phyloP scores from a whole-genome alignment of 2,797 vertebrate species.

The Oceanodroma leucorhoa region DNA sequence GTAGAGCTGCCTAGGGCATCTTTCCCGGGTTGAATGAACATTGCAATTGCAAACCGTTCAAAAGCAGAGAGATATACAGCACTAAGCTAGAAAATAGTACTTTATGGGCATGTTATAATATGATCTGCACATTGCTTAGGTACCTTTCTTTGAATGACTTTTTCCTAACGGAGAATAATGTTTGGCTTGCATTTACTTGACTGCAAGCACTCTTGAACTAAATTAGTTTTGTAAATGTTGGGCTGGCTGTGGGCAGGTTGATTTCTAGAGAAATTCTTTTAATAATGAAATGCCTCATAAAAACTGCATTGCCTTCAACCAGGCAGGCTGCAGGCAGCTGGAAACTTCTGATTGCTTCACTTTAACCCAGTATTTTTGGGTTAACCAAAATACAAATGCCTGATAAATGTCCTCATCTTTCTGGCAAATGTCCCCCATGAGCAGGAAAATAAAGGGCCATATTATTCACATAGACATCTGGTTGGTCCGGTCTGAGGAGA shows the following conservation, averaged over 20 bases:
- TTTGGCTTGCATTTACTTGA: neutral
- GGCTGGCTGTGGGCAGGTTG: neutral
- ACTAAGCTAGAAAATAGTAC: neutral
- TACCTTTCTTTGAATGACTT: neutral
- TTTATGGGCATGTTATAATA: neutral
- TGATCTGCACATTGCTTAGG: neutral
- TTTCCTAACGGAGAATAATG: neutral
- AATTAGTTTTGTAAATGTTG: neutral
- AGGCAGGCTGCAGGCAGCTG: neutral
- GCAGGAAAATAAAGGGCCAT: neutral
- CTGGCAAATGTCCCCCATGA: neutral
- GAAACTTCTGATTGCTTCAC: neutral
- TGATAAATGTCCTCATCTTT: neutral
- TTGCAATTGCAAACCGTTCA: neutral
- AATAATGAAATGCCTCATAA: slow-evolving; percentile 22
- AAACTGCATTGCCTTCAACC: neutral
- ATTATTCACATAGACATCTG: neutral
- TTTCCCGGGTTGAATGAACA: neutral
- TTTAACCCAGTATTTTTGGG: neutral
- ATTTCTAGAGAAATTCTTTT: neutral
- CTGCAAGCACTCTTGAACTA: neutral
- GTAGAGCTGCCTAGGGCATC: neutral
- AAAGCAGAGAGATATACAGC: neutral
- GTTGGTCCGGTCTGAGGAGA: neutral
- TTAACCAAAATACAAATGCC: neutral